Evolutionary conservation across 1,140 invertebrate genomes (phyloP).

Genomic region (Aculops lycopersici): DNA sequence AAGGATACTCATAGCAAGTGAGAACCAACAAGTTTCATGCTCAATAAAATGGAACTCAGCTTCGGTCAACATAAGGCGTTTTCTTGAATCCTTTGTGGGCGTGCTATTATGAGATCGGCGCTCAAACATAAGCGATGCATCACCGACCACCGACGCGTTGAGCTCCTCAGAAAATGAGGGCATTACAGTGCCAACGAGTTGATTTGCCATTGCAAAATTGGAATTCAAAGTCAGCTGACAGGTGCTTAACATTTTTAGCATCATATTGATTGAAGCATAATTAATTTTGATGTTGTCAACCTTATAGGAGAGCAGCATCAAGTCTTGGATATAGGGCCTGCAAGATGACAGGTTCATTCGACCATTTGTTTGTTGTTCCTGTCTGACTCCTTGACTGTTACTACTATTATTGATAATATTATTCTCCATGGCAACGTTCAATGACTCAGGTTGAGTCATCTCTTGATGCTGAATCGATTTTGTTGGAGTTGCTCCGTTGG

Average conservation of each 20-base stretch:
- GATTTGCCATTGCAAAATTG: neutral
- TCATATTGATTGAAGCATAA: conserved; percentile 7
- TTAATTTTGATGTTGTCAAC: conserved; percentile 4
- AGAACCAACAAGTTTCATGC: conserved; percentile 11
- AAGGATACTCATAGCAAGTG: conserved; percentile 27
- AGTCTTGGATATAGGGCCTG: conserved; percentile 3
- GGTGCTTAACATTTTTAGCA: neutral
- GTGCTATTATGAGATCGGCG: no score
- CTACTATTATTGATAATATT: no score
- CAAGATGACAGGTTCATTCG: no score
- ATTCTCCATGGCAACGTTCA: no score
- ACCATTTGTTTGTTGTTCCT: no score
- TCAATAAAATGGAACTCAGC: conserved; percentile 10
- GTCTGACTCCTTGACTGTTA: no score
- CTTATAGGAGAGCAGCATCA: conserved; percentile 8
- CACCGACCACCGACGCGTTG: neutral
- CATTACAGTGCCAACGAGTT: neutral
- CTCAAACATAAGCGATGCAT: no score
- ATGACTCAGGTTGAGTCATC: no score
- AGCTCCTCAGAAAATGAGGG: neutral
- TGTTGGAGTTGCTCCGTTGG: neutral
- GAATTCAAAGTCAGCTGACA: neutral
- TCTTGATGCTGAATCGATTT: neutral
- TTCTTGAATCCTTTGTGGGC: no score
- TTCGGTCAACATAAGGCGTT: conserved; percentile 12